A percentile compares a stretch with the other conserved stretches of the same genome.
These are phyloP conservation scores for Hyles vespertilio DNA, from an alignment of 1,140 invertebrate species.

Conservation along the genomic window DNA sequence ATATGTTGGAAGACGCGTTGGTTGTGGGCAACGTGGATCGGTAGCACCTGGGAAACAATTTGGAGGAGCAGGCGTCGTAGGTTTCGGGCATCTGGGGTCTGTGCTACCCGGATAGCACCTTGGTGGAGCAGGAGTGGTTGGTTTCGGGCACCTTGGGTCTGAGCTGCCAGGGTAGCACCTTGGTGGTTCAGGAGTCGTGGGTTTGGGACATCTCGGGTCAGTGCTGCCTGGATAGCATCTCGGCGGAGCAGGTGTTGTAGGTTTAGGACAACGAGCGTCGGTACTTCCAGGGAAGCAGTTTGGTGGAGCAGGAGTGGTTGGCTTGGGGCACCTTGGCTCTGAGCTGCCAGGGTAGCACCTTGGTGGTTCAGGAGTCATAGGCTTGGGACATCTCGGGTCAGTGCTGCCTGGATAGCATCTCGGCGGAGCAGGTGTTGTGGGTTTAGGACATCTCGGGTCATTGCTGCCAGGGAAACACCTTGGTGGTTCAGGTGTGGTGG, in stretches of 20 bases:
- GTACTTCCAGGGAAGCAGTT: slow-evolving; percentile 62
- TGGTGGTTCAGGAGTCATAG: slow-evolving; percentile 24
- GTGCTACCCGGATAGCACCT: slow-evolving; percentile 65
- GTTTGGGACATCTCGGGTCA: slow-evolving; percentile 62
- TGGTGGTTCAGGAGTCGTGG: slow-evolving; percentile 21
- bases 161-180: slow-evolving; percentile 59
- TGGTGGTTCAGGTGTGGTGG: slow-evolving; percentile 26
- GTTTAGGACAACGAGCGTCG: slow-evolving; percentile 60
- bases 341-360: slow-evolving; percentile 52
- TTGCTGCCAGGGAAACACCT: slow-evolving; percentile 41
- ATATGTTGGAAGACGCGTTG: slow-evolving; percentile 19
- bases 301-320: slow-evolving; percentile 34
- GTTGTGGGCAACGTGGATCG: slow-evolving; percentile 63
- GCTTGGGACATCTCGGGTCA: slow-evolving; percentile 50
- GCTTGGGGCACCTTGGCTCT: slow-evolving; percentile 58
- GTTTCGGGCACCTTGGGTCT: slow-evolving; percentile 59
- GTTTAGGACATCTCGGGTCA: slow-evolving; percentile 47
- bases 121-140: slow-evolving; percentile 36
- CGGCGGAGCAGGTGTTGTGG: slow-evolving; percentile 25
- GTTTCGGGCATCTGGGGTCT: slow-evolving; percentile 66
- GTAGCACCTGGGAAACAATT: slow-evolving; percentile 50
- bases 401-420: slow-evolving; percentile 37
- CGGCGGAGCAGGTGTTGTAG: slow-evolving; percentile 19
- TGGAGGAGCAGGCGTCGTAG: slow-evolving; percentile 27
- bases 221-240: slow-evolving; percentile 44